A percentile compares a stretch with the other conserved stretches of the same genome.
phyloP scores from a whole-genome alignment of 2,888 invertebrate genomes.

The Alcis repandata region DNA sequence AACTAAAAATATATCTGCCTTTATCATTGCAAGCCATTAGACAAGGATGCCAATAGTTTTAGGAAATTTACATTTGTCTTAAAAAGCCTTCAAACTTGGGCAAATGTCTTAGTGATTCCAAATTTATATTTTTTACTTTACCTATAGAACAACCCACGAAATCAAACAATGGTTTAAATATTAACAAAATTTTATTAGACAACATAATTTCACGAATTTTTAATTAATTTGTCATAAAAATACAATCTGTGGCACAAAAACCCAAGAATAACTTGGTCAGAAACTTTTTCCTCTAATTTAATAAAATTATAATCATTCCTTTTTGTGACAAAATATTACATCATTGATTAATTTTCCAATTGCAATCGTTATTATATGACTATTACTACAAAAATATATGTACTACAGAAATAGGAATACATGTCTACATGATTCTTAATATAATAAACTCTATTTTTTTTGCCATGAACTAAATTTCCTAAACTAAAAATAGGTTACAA shows the following conservation, averaged over 20 bases:
- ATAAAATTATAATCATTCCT: not conserved
- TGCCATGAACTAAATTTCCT: not conserved
- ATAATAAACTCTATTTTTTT: not conserved
- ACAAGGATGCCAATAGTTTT: no score
- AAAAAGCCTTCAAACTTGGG: no score
- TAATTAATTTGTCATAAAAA: slow-evolving; percentile 33
- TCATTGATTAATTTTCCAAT: no score
- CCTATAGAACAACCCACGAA: not conserved
- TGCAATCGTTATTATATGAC: not conserved
- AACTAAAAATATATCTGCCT: no score
- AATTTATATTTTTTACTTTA: not conserved
- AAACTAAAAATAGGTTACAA: not conserved
- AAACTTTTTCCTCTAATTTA: not conserved
- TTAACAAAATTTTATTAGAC: slow-evolving; percentile 30
- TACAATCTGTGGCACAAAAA: slow-evolving; percentile 22
- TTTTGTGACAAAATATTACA: no score
- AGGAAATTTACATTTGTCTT: no score
- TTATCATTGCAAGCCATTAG: no score
- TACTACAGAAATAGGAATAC: not conserved
- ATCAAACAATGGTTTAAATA: slow-evolving; percentile 7
- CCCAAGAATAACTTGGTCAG: slow-evolving; percentile 10
- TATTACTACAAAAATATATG: not conserved
- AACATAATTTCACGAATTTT: slow-evolving; percentile 12
- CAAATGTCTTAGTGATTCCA: no score
- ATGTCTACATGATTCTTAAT: not conserved